Evolutionary conservation across 1,140 invertebrate genomes (phyloP).

Genomic region (Heterodera schachtii): DNA sequence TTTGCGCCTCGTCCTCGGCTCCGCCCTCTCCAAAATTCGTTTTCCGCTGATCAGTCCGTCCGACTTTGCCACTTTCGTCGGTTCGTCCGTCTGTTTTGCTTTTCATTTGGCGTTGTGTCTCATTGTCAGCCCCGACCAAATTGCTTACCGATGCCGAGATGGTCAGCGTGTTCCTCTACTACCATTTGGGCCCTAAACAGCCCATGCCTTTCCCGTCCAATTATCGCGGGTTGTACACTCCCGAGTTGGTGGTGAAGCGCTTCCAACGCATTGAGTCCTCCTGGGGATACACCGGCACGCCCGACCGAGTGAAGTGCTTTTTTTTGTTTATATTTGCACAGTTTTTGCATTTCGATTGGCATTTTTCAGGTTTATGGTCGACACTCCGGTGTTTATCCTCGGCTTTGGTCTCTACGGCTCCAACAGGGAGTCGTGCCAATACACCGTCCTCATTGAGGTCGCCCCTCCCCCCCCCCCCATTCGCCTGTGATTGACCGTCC

Average conservation of each 20-base stretch:
- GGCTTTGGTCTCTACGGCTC: slow-evolving; percentile 87
- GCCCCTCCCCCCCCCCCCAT: not conserved
- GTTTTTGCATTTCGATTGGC: slow-evolving; percentile 36
- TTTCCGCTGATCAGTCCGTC: slow-evolving; percentile 85
- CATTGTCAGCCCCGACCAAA: slow-evolving; percentile 67
- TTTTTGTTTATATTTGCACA: no score
- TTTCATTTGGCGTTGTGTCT: not conserved
- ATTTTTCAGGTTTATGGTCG: slow-evolving; percentile 77
- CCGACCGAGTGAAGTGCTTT: slow-evolving; percentile 77
- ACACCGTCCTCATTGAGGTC: slow-evolving; percentile 77
- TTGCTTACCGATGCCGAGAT: slow-evolving; percentile 78
- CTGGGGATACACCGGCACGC: slow-evolving; percentile 85
- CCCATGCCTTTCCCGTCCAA: slow-evolving; percentile 66
- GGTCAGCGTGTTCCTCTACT: slow-evolving; percentile 67
- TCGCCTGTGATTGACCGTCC: not conserved
- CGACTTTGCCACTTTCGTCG: slow-evolving; percentile 81
- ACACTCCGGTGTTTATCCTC: slow-evolving; percentile 80
- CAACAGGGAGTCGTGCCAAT: slow-evolving; percentile 80
- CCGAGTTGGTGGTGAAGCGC: slow-evolving; percentile 77
- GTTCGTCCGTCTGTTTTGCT: slow-evolving; percentile 64
- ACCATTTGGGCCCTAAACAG: slow-evolving; percentile 67
- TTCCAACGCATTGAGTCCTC: slow-evolving; percentile 80
- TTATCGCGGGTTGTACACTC: slow-evolving; percentile 24
- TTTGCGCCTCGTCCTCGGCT: slow-evolving; percentile 74
- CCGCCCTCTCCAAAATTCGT: slow-evolving; percentile 75